Evolutionary conservation across 1,140 invertebrate genomes (phyloP), one percentile per base, ranked within the genome.

Genomic region (Carcinoscorpius rotundicauda): DNA sequence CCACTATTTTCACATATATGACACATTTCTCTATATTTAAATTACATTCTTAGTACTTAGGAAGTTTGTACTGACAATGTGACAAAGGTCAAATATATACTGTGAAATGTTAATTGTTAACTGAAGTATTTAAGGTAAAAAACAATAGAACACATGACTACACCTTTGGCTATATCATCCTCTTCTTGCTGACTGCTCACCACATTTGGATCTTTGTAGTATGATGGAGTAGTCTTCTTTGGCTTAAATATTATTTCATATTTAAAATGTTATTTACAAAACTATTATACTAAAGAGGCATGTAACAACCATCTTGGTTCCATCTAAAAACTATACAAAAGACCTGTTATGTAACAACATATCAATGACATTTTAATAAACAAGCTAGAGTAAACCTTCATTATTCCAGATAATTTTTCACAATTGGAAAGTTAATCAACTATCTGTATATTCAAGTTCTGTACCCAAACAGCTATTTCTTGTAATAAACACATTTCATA

Each of bases 131-230:
- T 55, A 55, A 55, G 53, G 53, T 9, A 55, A 55, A n/a, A 55
- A 55, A 55, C 8, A 55, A 9, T 2, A 9, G n/a, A 55, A 9
- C 8, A 9, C 8, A n/a, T n/a, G n/a, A 9, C 8, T n/a, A 55
- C 52, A 64, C 66, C 66, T 83, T 91, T 93, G 10, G 91, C 89
- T 72, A 97, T 86, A 76, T 96, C 92, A 75, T 93, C 91, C 75
- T 92, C 90, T 79, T 97, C 93, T 79, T 95, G 85, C 73, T 89
- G 86, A 72, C 83, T 86, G 71, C 84, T 80, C 9, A 87, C 66
- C 58, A 50, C 66, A 67, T 67, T 51, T 4, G 66, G 66, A 59
- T 67, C 52, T 55, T 55, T 55, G 53, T 55, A 55, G n/a, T 55
- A n/a, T n/a, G 53, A n/a, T n/a, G 53, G 0, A 8, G 6, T 1